Base-by-base conservation (phyloP, 1,140 invertebrate genomes). In the Pseudomyrmex concolor region DNA sequence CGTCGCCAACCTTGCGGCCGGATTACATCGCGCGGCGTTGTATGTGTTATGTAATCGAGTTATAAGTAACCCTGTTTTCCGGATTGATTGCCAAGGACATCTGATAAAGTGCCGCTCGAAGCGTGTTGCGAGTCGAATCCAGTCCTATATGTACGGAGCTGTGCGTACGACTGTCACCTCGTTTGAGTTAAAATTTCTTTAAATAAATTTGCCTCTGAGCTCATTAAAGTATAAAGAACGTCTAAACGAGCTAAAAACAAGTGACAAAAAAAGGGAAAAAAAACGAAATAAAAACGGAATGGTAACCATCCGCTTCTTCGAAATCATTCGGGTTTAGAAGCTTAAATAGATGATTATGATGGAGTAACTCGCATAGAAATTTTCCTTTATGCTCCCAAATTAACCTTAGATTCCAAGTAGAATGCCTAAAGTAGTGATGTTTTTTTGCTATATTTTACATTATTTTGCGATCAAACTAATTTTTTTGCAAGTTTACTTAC, bases 1-100 rank as follows among this genome's bases (percentile, higher is more conserved):
- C 54, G 51, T 22, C 43, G 60, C 9, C 50, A 13, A 57, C 54
- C 34, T 62, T 73, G 17, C 45, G 34, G 76, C 59, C 17, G 68
- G 70, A 62, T 82, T 50, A 48, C 51, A 22, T 48, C 43, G 43
- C 48, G 9, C 15, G n/a, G 12, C 34, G 12, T 7, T 34, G 5
- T 34, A 7, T 34, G 34, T 34, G 5, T 83, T 83, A 57, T 17
- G 48, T 83, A 77, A 83, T 83, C 81, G 72, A 54, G 62, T 83
- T 63, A 34, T 34, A 78, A 78, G 45, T 54, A 59, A 60, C 48
- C 43, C 72, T 17, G 62, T 67, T 83, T 80, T 66, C 54, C 54
- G 51, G 51, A 83, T 83, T 66, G 72, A 76, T 57, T 83, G 45
- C 72, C 71, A 83, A 77, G 71, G 60, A 48, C 72, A 83, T 77